Percentiles rank a stretch among this genome's conserved stretches.
These are phyloP conservation scores for Hymenopus coronatus DNA, from an alignment of 2,888 invertebrate species.

Conservation along the genomic window DNA sequence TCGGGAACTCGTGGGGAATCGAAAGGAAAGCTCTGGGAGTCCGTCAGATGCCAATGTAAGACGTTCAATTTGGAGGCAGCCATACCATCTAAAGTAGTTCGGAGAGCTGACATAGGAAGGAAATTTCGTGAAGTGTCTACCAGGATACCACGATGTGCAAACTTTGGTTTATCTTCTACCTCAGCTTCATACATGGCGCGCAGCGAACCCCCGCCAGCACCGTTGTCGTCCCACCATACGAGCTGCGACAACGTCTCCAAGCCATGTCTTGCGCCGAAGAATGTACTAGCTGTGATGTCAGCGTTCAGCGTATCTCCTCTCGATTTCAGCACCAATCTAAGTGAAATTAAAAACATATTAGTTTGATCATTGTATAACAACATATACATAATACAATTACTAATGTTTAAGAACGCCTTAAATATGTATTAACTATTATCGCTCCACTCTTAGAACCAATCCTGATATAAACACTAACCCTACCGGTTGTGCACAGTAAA, in stretches of 20 bases:
- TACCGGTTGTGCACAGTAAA: too few species aligned
- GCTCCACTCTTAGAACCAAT: too few species aligned
- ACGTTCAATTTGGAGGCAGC: constrained; percentile 53
- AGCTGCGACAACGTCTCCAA: constrained; percentile 39
- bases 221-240: constrained; percentile 65
- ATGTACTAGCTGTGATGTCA: constrained; percentile 33
- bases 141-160: constrained; percentile 52
- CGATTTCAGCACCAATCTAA: not conserved
- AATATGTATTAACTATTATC: too few species aligned
- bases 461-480: too few species aligned
- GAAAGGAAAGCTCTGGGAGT: constrained; percentile 54
- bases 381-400: too few species aligned
- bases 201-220: not conserved
- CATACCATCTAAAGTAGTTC: constrained; percentile 51
- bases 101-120: constrained; percentile 45
- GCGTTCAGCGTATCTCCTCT: constrained; percentile 7
- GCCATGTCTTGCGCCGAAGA: constrained; percentile 39
- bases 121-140: constrained; percentile 60
- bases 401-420: too few species aligned
- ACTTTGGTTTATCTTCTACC: constrained; percentile 52
- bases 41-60: constrained; percentile 49
- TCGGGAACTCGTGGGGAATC: constrained; percentile 44
- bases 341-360: not conserved
- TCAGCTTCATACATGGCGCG: constrained; percentile 26
- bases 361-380: not conserved